phyloP scores from a whole-genome alignment of 2,797 vertebrate species.

The Falco cherrug region DNA sequence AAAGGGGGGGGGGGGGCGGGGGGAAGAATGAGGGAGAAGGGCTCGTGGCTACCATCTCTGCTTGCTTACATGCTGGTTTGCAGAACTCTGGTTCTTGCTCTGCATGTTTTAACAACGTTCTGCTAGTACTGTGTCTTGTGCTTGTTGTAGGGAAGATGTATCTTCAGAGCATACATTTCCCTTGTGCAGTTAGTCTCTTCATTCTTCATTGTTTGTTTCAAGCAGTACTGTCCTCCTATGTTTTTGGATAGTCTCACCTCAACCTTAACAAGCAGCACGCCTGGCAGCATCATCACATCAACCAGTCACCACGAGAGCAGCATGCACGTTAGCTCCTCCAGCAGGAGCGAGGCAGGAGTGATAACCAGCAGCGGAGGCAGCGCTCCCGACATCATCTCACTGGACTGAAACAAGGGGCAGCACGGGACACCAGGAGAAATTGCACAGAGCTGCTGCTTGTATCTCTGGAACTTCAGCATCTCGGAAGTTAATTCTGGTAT shows the following conservation, averaged over 20 bases:
- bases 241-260: slow-evolving; percentile 94
- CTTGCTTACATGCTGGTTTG: not conserved
- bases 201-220: slow-evolving; percentile 83
- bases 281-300: slow-evolving; percentile 85
- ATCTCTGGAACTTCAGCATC: not conserved
- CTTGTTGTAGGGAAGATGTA: slow-evolving; percentile 9
- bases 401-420: slow-evolving; percentile 81
- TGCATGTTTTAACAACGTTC: accelerated
- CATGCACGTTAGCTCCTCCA: slow-evolving; percentile 78
- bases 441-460: slow-evolving; percentile 36
- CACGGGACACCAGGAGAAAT: slow-evolving; percentile 30
- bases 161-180: slow-evolving; percentile 35
- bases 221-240: slow-evolving; percentile 96
- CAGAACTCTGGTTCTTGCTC: accelerated
- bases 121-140: not conserved
- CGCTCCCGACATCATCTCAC: slow-evolving; percentile 90
- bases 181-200: slow-evolving; percentile 62
- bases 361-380: slow-evolving; percentile 81
- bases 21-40: not conserved
- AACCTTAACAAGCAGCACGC: slow-evolving; percentile 86
- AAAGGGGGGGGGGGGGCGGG: not conserved
- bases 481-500: slow-evolving; percentile 59
- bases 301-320: slow-evolving; percentile 85
- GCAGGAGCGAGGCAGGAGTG: slow-evolving; percentile 82
- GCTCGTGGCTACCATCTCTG: accelerated